phyloP scores from a whole-genome alignment of 2,113 vertebrate genomes.

The Pseudopodoces humilis region DNA sequence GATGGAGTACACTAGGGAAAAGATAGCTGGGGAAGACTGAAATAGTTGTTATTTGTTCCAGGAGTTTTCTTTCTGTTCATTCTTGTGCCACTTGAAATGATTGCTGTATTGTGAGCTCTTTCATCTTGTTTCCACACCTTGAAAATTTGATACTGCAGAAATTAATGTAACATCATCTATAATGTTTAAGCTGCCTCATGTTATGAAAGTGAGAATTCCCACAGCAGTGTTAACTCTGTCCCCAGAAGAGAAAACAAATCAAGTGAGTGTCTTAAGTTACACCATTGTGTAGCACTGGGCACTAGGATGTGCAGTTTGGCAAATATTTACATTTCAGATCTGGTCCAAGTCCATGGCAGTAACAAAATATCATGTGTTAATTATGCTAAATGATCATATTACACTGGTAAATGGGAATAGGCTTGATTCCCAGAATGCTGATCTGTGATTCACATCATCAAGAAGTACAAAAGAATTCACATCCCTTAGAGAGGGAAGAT shows the following conservation, averaged over 20 bases:
- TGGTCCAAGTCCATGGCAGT: not conserved
- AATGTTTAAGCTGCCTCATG: not conserved
- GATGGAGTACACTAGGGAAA: not conserved
- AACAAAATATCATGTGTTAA: not conserved
- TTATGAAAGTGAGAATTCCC: slow-evolving; percentile 50
- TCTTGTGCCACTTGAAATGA: not conserved
- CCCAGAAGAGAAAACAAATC: not conserved
- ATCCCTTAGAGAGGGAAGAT: not conserved
- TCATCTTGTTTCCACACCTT: slow-evolving; percentile 2
- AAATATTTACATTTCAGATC: slow-evolving; percentile 28
- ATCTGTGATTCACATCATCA: slow-evolving; percentile 1
- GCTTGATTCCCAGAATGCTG: not conserved
- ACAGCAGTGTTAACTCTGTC: not conserved
- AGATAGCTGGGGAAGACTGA: not conserved
- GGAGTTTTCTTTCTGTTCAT: not conserved
- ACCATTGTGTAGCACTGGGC: not conserved
- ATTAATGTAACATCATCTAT: not conserved
- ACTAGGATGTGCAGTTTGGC: not conserved
- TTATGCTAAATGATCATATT: slow-evolving; percentile 17
- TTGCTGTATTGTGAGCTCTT: not conserved
- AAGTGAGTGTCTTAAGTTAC: slow-evolving; percentile 14
- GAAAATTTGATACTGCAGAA: slow-evolving; percentile 16
- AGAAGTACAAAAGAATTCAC: not conserved
- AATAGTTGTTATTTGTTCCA: not conserved
- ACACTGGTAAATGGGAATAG: not conserved